Conservation (phyloP, 2,113 vertebrate species). For the Phyllostomus hastatus region DNA sequence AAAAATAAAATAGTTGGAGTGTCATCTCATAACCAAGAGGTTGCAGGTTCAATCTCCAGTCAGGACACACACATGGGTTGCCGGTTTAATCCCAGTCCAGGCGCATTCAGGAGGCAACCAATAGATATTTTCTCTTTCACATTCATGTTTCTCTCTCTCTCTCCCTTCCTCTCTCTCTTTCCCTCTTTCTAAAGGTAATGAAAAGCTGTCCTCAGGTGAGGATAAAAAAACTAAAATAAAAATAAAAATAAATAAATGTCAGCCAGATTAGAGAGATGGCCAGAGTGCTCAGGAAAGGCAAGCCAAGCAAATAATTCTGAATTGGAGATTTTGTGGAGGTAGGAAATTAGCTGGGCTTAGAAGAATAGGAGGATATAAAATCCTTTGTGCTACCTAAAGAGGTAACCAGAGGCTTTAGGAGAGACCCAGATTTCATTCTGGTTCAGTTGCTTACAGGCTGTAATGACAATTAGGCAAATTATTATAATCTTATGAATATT, state of each 20-base stretch:
- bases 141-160: too few species aligned
- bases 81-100: too few species aligned
- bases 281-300: neutral
- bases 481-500: slow-evolving; percentile 24
- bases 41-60: too few species aligned
- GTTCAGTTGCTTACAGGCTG: neutral
- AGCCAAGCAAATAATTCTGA: neutral
- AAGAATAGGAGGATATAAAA: neutral
- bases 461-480: neutral
- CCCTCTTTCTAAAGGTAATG: too few species aligned
- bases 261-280: neutral
- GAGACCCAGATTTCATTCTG: neutral
- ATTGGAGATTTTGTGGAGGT: neutral
- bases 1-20: too few species aligned
- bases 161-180: too few species aligned
- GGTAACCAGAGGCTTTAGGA: neutral
- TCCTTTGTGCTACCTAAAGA: slow-evolving; percentile 5
- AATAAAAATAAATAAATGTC: neutral
- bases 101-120: too few species aligned
- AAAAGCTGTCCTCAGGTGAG: too few species aligned
- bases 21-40: too few species aligned
- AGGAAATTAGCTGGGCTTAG: slow-evolving; percentile 20
- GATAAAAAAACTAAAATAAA: too few species aligned
- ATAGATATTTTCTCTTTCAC: too few species aligned
- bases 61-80: too few species aligned